These are phyloP conservation scores for Stenodema calcarata DNA, from an alignment of 2,888 invertebrate species.

Conservation along the genomic window DNA sequence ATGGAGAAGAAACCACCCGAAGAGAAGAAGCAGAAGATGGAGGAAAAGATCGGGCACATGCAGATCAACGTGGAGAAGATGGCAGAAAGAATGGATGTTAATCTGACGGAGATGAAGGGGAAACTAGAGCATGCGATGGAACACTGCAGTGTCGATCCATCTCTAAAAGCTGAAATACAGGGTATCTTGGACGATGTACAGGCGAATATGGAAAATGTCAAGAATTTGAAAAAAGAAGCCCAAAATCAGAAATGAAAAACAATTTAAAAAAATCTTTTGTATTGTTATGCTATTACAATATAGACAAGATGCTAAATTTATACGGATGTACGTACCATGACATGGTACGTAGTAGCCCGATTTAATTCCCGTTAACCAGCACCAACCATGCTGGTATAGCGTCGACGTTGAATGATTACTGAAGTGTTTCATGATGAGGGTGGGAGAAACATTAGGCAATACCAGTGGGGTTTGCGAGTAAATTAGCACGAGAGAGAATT, in stretches of 20 bases:
- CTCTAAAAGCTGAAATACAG: background rate
- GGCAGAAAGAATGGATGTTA: background rate
- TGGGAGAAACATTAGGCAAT: too few species aligned
- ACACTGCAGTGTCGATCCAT: background rate
- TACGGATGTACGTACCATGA: too few species aligned
- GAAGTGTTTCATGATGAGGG: too few species aligned
- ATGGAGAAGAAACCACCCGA: background rate
- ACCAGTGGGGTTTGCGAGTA: too few species aligned
- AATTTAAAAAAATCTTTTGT: too few species aligned
- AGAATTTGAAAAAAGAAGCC: background rate
- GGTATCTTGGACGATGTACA: background rate
- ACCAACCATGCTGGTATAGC: too few species aligned
- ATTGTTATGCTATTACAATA: too few species aligned
- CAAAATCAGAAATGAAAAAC: background rate
- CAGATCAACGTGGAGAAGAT: conserved; percentile 13
- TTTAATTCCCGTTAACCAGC: too few species aligned
- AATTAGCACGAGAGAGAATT: too few species aligned
- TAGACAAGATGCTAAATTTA: too few species aligned
- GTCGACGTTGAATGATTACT: too few species aligned
- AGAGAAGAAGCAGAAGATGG: background rate
- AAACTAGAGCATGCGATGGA: conserved; percentile 12
- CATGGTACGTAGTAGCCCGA: too few species aligned
- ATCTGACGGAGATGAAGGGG: background rate
- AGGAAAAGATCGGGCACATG: background rate
- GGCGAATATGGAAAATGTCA: background rate